phyloP scores from a whole-genome alignment of 2,797 vertebrate species.

The Rhinoraja longicauda region DNA sequence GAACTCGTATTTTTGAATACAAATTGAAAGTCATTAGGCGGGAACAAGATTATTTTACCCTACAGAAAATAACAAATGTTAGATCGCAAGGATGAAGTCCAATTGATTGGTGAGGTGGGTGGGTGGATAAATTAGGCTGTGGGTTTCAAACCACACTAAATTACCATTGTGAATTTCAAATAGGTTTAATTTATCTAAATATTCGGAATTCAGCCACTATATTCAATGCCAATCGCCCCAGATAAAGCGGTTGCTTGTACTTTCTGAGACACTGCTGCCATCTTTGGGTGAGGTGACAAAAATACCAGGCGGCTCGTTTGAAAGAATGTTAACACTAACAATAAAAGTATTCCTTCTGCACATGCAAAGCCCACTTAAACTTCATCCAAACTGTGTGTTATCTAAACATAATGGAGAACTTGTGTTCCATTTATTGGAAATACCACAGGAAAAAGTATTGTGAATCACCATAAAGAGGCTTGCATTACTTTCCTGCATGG shows the following conservation, averaged over 20 bases:
- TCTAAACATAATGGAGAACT: background rate
- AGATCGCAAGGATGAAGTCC: background rate
- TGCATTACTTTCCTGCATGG: background rate
- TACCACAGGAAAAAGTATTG: background rate
- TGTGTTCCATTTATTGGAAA: background rate
- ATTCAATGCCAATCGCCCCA: background rate
- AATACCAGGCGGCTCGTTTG: background rate
- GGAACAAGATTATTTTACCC: background rate
- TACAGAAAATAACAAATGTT: background rate
- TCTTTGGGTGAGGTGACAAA: background rate
- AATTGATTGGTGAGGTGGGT: background rate
- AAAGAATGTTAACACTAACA: background rate
- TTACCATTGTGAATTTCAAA: background rate
- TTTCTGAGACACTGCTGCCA: constrained; percentile 9
- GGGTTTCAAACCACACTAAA: background rate
- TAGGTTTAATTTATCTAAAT: background rate
- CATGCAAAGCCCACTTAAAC: background rate
- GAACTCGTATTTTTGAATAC: background rate
- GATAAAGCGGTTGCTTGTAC: background rate
- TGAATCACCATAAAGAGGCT: background rate
- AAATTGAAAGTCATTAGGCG: background rate
- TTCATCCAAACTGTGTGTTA: background rate
- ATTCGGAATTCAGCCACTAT: background rate
- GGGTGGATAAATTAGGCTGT: background rate
- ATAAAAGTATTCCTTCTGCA: background rate